These are phyloP conservation scores for Orientallactaga sibirica DNA, from an alignment of 2,797 vertebrate genomes.

Conservation along the genomic window DNA sequence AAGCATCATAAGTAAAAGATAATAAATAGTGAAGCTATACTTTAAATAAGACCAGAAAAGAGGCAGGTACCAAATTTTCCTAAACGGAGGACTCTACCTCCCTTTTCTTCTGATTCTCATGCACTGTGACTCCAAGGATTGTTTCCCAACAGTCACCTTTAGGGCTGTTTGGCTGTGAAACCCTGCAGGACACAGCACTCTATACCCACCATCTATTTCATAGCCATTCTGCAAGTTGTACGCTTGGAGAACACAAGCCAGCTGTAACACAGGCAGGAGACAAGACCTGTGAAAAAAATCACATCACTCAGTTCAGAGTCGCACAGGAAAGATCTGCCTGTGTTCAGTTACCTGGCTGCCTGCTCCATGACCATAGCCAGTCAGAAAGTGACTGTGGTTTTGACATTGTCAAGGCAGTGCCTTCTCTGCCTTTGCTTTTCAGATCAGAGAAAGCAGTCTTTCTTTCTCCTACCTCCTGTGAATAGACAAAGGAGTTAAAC, in stretches of 20 bases:
- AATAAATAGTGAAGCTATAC: not conserved
- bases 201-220: not conserved
- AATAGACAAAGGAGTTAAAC: constrained; percentile 65
- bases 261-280: not conserved
- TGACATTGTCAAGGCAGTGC: not conserved
- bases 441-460: constrained; percentile 25
- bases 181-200: not conserved
- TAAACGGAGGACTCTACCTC: not conserved
- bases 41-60: not conserved
- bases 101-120: too few species aligned
- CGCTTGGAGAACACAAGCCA: not conserved
- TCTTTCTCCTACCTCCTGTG: not conserved
- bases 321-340: not conserved
- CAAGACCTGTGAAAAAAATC: not conserved
- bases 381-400: too few species aligned
- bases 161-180: not conserved
- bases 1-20: not conserved
- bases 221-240: too few species aligned
- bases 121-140: not conserved
- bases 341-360: not conserved
- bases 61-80: too few species aligned
- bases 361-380: rapidly evolving
- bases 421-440: not conserved
- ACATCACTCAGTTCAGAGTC: not conserved
- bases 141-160: not conserved